Conservation (phyloP, 2,797 vertebrate genomes). For the Trachops cirrhosus region DNA sequence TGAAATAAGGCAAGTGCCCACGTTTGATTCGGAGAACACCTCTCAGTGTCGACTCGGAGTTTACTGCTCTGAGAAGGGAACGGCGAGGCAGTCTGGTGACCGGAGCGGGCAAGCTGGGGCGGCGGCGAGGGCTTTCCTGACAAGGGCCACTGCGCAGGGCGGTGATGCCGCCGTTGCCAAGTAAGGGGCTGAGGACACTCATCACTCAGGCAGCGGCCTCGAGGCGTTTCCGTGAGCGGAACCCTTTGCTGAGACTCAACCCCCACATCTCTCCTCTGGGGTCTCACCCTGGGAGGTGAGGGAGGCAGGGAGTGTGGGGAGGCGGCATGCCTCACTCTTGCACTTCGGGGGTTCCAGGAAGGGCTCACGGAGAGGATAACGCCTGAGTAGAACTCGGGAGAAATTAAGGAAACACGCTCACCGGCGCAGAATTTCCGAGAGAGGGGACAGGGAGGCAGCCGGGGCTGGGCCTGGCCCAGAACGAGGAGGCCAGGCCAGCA, state of each 20-base stretch:
- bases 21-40: not conserved
- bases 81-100: rapidly evolving
- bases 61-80: not conserved
- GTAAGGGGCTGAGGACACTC: not conserved
- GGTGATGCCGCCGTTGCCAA: too few species aligned
- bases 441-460: not conserved
- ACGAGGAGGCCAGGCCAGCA: too few species aligned
- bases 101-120: not conserved
- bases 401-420: not conserved
- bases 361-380: not conserved
- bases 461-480: not conserved
- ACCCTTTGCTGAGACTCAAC: not conserved
- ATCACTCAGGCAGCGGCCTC: not conserved
- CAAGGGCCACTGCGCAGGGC: rapidly evolving
- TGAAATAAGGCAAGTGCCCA: not conserved
- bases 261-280: not conserved
- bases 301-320: rapidly evolving
- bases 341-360: not conserved
- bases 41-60: not conserved
- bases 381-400: not conserved
- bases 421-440: not conserved
- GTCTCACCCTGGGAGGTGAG: too few species aligned
- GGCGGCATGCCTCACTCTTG: not conserved
- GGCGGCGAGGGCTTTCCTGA: not conserved
- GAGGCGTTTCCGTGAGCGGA: not conserved